A percentile compares a stretch with the other conserved stretches of the same genome.
Evolutionary conservation across 2,888 invertebrate genomes (phyloP).

Genomic region (Blomia tropicalis): DNA sequence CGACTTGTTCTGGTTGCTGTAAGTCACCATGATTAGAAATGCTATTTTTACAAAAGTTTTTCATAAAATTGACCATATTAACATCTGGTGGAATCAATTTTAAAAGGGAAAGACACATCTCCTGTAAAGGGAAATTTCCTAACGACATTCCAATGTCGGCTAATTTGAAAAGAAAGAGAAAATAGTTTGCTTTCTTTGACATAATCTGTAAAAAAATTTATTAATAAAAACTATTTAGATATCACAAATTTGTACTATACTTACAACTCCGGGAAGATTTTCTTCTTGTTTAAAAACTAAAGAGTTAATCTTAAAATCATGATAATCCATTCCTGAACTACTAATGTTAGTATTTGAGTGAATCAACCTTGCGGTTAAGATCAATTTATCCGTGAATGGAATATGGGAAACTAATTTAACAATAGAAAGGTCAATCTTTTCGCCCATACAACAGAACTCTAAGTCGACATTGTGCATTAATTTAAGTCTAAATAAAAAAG

Average conservation of each 20-base stretch:
- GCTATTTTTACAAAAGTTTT: not conserved
- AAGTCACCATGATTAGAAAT: not conserved
- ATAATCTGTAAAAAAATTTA: conserved; percentile 47
- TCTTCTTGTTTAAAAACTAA: conserved; percentile 52
- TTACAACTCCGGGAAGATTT: conserved; percentile 73
- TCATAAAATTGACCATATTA: conserved; percentile 43
- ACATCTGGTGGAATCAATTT: conserved; percentile 57
- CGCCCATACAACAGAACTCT: conserved; percentile 75
- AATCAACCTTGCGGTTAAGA: not conserved
- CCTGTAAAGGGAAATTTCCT: conserved; percentile 59
- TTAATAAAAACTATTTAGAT: not conserved
- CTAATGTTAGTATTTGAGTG: not conserved
- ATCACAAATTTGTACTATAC: conserved; percentile 33
- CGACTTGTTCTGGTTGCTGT: not conserved
- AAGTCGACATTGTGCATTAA: conserved; percentile 53
- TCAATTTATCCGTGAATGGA: conserved; percentile 51
- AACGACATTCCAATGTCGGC: conserved; percentile 72
- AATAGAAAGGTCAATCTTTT: conserved; percentile 53
- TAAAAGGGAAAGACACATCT: conserved; percentile 61
- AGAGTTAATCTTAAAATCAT: not conserved
- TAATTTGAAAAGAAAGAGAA: conserved; percentile 46
- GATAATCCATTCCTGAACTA: not conserved
- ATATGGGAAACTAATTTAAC: conserved; percentile 55
- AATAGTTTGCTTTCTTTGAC: conserved; percentile 53
- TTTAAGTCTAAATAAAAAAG: not conserved